Evolutionary conservation across 1,140 invertebrate genomes (phyloP).

Genomic region (Arctopsyche grandis): DNA sequence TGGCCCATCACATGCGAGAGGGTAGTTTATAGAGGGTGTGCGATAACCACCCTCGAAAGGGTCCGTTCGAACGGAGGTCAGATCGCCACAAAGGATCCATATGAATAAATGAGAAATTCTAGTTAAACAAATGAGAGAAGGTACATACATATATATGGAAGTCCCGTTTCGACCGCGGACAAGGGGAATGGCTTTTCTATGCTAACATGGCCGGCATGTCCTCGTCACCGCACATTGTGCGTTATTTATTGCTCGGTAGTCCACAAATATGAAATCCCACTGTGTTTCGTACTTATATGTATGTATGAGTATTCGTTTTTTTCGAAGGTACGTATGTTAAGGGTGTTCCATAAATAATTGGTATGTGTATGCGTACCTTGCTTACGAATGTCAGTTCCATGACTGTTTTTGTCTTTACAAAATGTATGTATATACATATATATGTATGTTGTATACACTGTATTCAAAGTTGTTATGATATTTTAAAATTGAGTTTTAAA

Average conservation of each 20-base stretch:
- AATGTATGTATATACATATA: too few relatives aligned
- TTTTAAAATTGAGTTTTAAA: too few relatives aligned
- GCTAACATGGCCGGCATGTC: background rate
- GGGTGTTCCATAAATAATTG: too few relatives aligned
- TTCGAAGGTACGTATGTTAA: too few relatives aligned
- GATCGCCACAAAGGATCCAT: constrained; percentile 29
- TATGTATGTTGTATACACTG: too few relatives aligned
- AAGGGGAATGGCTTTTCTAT: constrained; percentile 33
- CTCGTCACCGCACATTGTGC: background rate
- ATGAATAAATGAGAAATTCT: constrained; percentile 41
- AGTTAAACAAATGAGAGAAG: constrained; percentile 42
- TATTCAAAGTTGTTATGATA: too few relatives aligned
- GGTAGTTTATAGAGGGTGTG: background rate
- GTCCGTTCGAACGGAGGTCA: background rate
- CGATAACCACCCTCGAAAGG: background rate
- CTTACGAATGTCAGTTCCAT: too few relatives aligned
- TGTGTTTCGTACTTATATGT: background rate
- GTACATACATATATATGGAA: background rate
- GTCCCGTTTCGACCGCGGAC: background rate
- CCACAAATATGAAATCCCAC: background rate
- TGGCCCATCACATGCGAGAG: background rate
- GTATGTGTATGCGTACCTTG: background rate
- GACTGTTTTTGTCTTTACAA: too few relatives aligned
- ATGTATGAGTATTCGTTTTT: background rate
- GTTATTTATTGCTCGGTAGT: background rate